Percentiles rank a stretch among this genome's conserved stretches.
phyloP scores from a whole-genome alignment of 2,888 invertebrate genomes.

The Thereva nobilitata region DNA sequence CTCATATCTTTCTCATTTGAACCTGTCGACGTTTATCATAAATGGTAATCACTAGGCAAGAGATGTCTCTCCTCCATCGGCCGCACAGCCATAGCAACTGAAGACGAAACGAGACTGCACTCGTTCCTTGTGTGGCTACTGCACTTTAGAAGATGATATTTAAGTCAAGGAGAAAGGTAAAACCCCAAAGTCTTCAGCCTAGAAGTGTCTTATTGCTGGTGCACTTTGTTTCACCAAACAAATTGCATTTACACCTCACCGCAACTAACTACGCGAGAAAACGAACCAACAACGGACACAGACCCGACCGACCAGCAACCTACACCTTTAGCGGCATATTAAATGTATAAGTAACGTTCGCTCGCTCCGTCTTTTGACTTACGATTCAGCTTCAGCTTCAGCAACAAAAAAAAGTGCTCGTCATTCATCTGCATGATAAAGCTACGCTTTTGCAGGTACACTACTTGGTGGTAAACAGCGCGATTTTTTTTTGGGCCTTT shows the following conservation, averaged over 20 bases:
- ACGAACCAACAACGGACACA: conserved; percentile 5
- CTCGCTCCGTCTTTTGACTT: too few species aligned
- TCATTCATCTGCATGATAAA: conserved; percentile 21
- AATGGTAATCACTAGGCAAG: conserved; percentile 25
- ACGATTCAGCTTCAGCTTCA: background rate
- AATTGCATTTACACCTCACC: conserved; percentile 21
- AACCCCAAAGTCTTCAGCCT: background rate
- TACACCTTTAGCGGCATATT: conserved; percentile 11
- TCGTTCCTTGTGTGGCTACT: conserved; percentile 5
- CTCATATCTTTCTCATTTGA: conserved; percentile 4
- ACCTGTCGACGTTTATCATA: conserved; percentile 31
- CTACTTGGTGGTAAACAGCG: conserved; percentile 7
- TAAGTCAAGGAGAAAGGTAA: conserved; percentile 34
- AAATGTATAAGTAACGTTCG: too few species aligned
- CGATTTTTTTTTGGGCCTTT: background rate
- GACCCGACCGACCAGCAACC: conserved; percentile 10
- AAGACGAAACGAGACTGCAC: too few species aligned
- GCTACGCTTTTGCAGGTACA: background rate
- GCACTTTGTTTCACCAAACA: conserved; percentile 12
- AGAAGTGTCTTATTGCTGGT: conserved; percentile 6
- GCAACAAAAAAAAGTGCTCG: conserved; percentile 16
- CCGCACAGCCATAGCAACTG: background rate
- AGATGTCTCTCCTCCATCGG: conserved; percentile 16
- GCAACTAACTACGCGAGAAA: too few species aligned
- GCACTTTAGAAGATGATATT: conserved; percentile 26